These are phyloP conservation scores for Aurelia sp. DNA, from an alignment of 30 jellyfish, hydroid and myxozoan species.

Conservation along the genomic window DNA sequence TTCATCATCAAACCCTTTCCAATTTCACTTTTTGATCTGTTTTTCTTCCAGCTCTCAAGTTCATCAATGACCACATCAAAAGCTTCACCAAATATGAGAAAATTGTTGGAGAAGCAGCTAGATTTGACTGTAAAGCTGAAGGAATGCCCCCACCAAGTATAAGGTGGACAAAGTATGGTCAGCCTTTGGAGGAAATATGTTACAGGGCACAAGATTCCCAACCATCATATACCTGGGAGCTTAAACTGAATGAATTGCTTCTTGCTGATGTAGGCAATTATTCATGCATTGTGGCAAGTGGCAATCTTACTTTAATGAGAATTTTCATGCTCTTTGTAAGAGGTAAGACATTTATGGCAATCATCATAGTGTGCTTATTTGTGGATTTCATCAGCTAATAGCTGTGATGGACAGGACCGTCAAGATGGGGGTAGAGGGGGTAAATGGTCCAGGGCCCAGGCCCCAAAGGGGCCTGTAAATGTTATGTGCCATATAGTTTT, in stretches of 20 bases:
- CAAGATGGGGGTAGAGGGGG: too few relatives aligned
- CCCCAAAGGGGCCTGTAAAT: too few relatives aligned
- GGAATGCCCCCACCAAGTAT: constrained; percentile 1
- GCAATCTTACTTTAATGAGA: neutral
- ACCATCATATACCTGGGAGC: neutral
- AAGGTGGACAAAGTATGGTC: constrained; percentile 38
- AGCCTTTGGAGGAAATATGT: constrained; percentile 24
- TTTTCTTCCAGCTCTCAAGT: constrained; percentile 17
- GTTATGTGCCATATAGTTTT: too few relatives aligned
- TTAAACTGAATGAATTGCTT: neutral
- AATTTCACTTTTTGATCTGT: too few relatives aligned
- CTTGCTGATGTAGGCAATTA: constrained; percentile 51
- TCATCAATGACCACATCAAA: neutral
- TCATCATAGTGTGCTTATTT: too few relatives aligned
- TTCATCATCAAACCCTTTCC: too few relatives aligned
- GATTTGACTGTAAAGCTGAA: constrained; percentile 39
- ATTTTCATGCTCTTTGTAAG: constrained; percentile 9
- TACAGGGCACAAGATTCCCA: constrained; percentile 11
- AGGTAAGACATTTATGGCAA: constrained; percentile 12
- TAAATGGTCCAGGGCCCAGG: too few relatives aligned
- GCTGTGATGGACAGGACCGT: too few relatives aligned
- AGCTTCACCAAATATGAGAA: neutral
- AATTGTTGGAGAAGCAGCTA: constrained; percentile 6
- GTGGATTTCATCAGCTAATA: too few relatives aligned
- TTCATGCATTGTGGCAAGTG: constrained; percentile 28